Conservation (phyloP, 2,888 invertebrate genomes). For the Scelioninae gen. 1 region DNA sequence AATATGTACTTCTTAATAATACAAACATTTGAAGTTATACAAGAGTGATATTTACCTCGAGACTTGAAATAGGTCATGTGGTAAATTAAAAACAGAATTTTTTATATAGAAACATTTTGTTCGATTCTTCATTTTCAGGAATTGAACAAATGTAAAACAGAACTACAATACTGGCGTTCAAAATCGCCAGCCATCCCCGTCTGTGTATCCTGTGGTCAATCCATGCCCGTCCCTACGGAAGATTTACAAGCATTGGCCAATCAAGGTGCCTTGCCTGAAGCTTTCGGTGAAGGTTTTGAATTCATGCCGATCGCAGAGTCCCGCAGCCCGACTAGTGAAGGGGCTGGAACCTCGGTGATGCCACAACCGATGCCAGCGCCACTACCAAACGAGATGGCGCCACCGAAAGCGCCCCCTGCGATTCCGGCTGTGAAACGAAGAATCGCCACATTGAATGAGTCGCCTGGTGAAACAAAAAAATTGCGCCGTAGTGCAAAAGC, state of each 20-base stretch:
- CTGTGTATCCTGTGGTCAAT: conserved; percentile 90
- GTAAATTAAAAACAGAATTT: not conserved
- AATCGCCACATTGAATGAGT: conserved; percentile 75
- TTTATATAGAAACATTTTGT: not conserved
- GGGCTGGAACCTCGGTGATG: conserved; percentile 71
- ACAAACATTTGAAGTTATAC: no score
- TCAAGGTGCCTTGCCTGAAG: conserved; percentile 87
- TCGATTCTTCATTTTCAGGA: conserved; percentile 86
- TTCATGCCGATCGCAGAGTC: conserved; percentile 84
- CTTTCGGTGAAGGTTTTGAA: conserved; percentile 82
- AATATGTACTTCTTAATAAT: no score
- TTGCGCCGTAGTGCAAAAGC: conserved; percentile 81
- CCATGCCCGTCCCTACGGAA: conserved; percentile 86
- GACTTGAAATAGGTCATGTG: no score
- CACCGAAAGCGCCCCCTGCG: conserved; percentile 79
- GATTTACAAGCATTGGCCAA: conserved; percentile 87
- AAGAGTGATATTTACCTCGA: no score
- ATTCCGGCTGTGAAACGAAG: conserved; percentile 80
- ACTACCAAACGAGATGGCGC: conserved; percentile 79
- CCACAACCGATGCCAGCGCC: conserved; percentile 69
- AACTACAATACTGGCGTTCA: conserved; percentile 95
- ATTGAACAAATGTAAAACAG: conserved; percentile 95
- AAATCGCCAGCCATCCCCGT: conserved; percentile 92
- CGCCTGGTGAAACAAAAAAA: conserved; percentile 77
- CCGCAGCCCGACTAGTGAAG: conserved; percentile 77